Evolutionary conservation across 2,888 invertebrate genomes (phyloP).

Genomic region (Cheilosia soror): DNA sequence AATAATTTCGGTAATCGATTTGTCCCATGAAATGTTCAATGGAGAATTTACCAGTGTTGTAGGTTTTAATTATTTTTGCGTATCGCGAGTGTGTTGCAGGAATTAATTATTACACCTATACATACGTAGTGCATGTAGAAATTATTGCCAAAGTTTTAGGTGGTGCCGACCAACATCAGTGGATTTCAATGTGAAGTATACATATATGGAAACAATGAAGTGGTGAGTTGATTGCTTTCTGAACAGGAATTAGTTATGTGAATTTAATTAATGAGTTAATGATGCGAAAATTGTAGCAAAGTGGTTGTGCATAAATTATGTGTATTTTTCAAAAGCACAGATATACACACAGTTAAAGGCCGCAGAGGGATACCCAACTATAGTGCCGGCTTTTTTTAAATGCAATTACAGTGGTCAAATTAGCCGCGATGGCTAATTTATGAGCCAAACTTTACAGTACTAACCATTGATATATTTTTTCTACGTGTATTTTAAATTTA

Average conservation of each 20-base stretch:
- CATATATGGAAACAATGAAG: constrained; percentile 30
- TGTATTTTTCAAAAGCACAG: neutral
- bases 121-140: neutral
- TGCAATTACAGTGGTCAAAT: neutral
- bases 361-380: neutral
- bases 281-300: constrained; percentile 29
- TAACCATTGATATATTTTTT: too few relatives aligned
- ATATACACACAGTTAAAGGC: neutral
- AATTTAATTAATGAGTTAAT: constrained; percentile 57
- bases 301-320: constrained; percentile 48
- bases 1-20: constrained; percentile 58
- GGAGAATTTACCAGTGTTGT: neutral
- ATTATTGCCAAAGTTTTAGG: neutral
- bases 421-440: too few relatives aligned
- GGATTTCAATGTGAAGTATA: constrained; percentile 31
- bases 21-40: constrained; percentile 12
- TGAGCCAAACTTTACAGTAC: too few relatives aligned
- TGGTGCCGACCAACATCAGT: neutral
- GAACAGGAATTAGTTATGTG: constrained; percentile 48
- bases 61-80: constrained; percentile 37
- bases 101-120: constrained; percentile 36
- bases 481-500: too few relatives aligned
- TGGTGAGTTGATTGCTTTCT: constrained; percentile 40
- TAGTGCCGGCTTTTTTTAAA: neutral
- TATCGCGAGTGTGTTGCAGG: constrained; percentile 3